Evolutionary conservation across 2,797 vertebrate genomes (phyloP).

Genomic region (Prunella strophiata): DNA sequence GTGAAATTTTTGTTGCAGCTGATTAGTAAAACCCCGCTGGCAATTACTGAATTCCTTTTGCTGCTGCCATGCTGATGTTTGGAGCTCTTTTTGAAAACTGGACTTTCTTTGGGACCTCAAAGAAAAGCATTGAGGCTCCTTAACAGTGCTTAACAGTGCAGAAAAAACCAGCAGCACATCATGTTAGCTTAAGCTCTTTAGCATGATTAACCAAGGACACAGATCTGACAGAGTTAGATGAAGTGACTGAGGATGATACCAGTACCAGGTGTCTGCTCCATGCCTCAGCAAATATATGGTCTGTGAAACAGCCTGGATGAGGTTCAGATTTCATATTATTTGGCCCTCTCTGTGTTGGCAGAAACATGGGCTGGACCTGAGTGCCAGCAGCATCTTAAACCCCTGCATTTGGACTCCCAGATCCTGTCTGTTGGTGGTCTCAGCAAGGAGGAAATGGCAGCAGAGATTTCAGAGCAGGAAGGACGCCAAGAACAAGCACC

Average conservation of each 20-base stretch:
- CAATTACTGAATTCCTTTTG: not conserved
- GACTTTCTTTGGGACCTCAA: not conserved
- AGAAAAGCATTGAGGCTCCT: not conserved
- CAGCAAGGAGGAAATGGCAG: not conserved
- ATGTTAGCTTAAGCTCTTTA: conserved; percentile 4
- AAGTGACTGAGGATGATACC: conserved; percentile 45
- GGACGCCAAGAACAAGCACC: not conserved
- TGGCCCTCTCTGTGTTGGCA: not conserved
- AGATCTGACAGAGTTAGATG: conserved; percentile 23
- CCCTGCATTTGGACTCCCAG: not conserved
- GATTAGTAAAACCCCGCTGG: not conserved
- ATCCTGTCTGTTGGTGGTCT: conserved; percentile 17
- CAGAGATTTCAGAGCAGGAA: conserved; percentile 3
- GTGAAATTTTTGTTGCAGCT: not conserved
- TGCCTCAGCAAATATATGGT: conserved; percentile 26
- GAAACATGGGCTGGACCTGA: not conserved
- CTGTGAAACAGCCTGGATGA: conserved; percentile 31
- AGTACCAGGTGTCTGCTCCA: conserved; percentile 27
- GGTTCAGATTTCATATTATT: not conserved
- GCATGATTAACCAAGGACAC: not conserved
- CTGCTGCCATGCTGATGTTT: not conserved
- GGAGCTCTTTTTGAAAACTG: not conserved
- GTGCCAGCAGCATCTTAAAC: not conserved
- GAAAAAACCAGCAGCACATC: not conserved
- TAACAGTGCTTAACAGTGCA: not conserved